Evolutionary conservation across 2,113 vertebrate species (phyloP).

Genomic region (Aramus guarauna): DNA sequence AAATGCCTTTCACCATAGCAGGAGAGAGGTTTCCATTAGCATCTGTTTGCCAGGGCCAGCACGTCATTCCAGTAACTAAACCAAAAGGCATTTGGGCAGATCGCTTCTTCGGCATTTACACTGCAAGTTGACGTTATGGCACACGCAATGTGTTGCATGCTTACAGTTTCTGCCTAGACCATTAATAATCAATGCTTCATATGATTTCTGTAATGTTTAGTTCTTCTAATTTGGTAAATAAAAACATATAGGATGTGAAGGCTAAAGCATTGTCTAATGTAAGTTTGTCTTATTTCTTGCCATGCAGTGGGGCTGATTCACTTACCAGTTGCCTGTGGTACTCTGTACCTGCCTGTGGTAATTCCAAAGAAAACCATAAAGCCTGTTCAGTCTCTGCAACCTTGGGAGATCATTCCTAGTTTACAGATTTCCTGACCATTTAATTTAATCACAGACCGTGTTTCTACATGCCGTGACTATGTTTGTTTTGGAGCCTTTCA

Average conservation of each 20-base stretch:
- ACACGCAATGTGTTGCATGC: rapidly evolving
- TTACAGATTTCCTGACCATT: background rate
- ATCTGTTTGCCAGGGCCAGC: background rate
- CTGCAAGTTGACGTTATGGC: background rate
- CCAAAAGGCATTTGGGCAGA: background rate
- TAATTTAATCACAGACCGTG: background rate
- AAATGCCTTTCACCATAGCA: background rate
- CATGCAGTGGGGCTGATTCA: background rate
- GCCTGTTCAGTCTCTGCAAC: background rate
- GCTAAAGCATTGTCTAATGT: background rate
- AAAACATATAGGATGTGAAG: background rate
- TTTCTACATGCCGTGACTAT: background rate
- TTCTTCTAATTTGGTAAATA: background rate
- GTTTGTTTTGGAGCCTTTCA: background rate
- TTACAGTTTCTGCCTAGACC: background rate
- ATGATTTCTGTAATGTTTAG: background rate
- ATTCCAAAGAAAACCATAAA: background rate
- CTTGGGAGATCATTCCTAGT: background rate
- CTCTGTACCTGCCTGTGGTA: background rate
- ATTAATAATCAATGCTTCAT: background rate
- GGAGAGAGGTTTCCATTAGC: background rate
- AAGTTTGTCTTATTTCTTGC: background rate
- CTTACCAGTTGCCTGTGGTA: background rate
- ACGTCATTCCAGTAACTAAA: background rate
- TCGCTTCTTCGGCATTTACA: background rate